These are phyloP conservation scores for Xanthorhoe spadicearia DNA, from an alignment of 2,888 invertebrate species.

Conservation along the genomic window DNA sequence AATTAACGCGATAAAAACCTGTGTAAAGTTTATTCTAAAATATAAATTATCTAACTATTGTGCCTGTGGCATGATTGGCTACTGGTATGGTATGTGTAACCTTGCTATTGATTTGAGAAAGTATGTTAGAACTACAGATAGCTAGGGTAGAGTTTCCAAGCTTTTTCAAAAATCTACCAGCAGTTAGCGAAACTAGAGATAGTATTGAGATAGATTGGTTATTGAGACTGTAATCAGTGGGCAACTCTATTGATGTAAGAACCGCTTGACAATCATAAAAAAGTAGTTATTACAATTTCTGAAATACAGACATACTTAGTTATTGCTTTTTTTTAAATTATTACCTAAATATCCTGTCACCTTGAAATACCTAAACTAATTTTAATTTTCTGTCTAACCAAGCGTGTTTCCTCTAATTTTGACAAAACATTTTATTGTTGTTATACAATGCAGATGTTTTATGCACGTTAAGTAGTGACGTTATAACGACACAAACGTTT, in stretches of 20 bases:
- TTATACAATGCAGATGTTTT: constrained; percentile 9
- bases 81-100: not conserved
- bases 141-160: not conserved
- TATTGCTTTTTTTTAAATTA: not conserved
- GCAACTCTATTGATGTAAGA: too few species aligned
- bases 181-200: too few species aligned
- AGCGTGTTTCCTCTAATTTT: constrained; percentile 3
- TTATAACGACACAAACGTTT: constrained; percentile 10
- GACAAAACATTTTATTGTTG: constrained; percentile 4
- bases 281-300: not conserved
- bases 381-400: not conserved
- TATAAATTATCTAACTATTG: too few species aligned
- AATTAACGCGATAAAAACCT: too few species aligned
- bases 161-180: not conserved
- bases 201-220: too few species aligned
- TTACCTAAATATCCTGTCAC: not conserved
- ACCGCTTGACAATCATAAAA: too few species aligned
- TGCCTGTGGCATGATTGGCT: not conserved
- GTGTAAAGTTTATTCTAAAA: too few species aligned
- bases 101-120: constrained; percentile 1
- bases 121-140: not conserved
- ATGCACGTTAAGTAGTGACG: constrained; percentile 4
- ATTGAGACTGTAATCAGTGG: too few species aligned
- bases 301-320: not conserved
- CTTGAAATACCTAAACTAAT: not conserved